These are phyloP conservation scores for Xiphophorus hellerii DNA, from an alignment of 2,113 vertebrate species.

Conservation along the genomic window DNA sequence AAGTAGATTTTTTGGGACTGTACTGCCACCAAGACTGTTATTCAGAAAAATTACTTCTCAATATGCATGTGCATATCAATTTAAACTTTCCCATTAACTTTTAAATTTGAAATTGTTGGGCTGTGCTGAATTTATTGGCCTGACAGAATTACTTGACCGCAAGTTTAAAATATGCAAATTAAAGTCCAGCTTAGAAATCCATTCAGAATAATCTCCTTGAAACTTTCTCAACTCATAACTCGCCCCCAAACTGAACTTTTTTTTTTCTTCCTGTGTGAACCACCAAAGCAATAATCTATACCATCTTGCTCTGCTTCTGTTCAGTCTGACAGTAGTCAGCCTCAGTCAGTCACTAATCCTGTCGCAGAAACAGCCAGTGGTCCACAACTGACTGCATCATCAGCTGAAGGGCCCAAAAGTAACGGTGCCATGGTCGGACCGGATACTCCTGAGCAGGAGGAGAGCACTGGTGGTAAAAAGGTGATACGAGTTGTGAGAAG, in stretches of 20 bases:
- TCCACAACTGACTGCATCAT: constrained; percentile 28
- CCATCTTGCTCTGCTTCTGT: constrained; percentile 45
- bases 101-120: background rate
- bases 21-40: background rate
- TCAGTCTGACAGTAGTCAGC: constrained; percentile 72
- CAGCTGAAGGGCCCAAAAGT: constrained; percentile 44
- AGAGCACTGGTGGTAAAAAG: constrained; percentile 77
- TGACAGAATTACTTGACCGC: background rate
- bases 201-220: constrained; percentile 11
- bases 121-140: background rate
- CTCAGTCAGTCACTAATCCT: constrained; percentile 50
- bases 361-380: constrained; percentile 42
- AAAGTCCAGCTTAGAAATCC: background rate
- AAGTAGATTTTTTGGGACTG: background rate
- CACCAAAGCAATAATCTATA: constrained; percentile 26
- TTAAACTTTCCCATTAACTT: background rate
- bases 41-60: background rate
- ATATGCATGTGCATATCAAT: background rate
- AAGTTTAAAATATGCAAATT: background rate
- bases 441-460: constrained; percentile 60
- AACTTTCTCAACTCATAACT: background rate
- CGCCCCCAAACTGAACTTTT: background rate
- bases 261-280: background rate
- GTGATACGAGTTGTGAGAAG: constrained; percentile 84
- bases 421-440: constrained; percentile 52